Evolutionary conservation across 2,797 vertebrate species (phyloP), one percentile per base, ranked within the genome.

Genomic region (Centropyge bicolor): DNA sequence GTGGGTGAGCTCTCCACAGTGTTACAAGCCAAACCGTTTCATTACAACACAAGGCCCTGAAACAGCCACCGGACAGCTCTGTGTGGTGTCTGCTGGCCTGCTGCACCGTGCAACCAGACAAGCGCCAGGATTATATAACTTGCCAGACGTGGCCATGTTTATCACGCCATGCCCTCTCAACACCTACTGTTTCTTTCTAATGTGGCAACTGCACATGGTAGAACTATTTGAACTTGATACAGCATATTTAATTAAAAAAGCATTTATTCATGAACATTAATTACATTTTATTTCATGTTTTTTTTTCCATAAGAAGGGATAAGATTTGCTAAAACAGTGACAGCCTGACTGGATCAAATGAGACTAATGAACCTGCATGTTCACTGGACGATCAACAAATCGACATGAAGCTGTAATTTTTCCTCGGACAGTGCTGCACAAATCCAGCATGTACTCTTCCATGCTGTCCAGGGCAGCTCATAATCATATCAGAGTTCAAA

Each of bases 1-100:
- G 4, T n/a, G n/a, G 60, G 60, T 49, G 52, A 66, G 13, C 43
- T 41, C 67, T 31, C 12, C 16, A 0, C 7, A 12, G 12, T 49
- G 35, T 24, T 57, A 56, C 36, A 54, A 40, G 68, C 38, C 38
- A 65, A 73, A 54, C 6, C 0, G 7, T 64, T 74, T 65, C 59
- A 83, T 61, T 45, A 49, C 19, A 70, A 40, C 41, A 65, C 22
- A 76, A 48, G 0, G 56, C n/a, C 10, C 61, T 51, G 48, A 64
- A 64, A 70, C 38, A 62, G 35, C 57, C 14, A 57, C 66, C 36
- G 66, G 49, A 70, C 5, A 11, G 19, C 7, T 59, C 6, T 5
- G 17, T 48, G 56, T 46, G 27, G 43, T 0, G 9, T 55, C 20
- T 69, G 27, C 27, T 31, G 27, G 27, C 27, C 27, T 31, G 27